A percentile compares a stretch with the other conserved stretches of the same genome.
Conservation (phyloP, 2,113 vertebrate genomes). For the Phalacrocorax brasilianus region DNA sequence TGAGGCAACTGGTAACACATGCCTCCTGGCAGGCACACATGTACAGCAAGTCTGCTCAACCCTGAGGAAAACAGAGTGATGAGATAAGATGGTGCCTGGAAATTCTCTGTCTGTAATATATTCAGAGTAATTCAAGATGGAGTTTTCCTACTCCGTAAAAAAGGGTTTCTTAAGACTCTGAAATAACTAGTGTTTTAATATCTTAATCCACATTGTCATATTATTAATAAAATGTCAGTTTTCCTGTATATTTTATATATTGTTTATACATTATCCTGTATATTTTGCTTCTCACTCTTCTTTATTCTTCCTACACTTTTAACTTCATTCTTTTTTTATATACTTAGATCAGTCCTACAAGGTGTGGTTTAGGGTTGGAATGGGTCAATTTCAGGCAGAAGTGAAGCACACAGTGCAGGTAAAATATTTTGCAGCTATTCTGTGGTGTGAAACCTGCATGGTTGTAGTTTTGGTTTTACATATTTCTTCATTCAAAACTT, state of each 20-base stretch:
- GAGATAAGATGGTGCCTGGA: neutral
- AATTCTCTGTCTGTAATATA: neutral
- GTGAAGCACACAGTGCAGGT: neutral
- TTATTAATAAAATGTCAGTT: neutral
- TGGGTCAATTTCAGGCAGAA: neutral
- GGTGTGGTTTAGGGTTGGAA: neutral
- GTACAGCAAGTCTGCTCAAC: no score
- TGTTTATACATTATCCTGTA: neutral
- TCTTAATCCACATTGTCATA: neutral
- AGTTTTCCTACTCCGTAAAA: neutral
- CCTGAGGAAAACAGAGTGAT: neutral
- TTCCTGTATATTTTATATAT: neutral
- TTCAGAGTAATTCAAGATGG: neutral
- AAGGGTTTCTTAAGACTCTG: neutral
- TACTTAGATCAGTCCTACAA: neutral
- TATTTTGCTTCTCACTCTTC: neutral
- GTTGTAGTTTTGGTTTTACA: neutral
- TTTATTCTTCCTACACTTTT: neutral
- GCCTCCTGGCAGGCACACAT: fast-evolving
- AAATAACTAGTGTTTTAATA: neutral
- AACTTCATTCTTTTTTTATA: neutral
- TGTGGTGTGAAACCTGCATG: neutral
- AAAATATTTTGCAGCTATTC: neutral
- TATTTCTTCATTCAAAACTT: neutral
- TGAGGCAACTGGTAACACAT: no score